A percentile compares a stretch with the other conserved stretches of the same genome.
These are phyloP conservation scores for Macrotus californicus DNA, from an alignment of 2,113 vertebrate species.

Conservation along the genomic window DNA sequence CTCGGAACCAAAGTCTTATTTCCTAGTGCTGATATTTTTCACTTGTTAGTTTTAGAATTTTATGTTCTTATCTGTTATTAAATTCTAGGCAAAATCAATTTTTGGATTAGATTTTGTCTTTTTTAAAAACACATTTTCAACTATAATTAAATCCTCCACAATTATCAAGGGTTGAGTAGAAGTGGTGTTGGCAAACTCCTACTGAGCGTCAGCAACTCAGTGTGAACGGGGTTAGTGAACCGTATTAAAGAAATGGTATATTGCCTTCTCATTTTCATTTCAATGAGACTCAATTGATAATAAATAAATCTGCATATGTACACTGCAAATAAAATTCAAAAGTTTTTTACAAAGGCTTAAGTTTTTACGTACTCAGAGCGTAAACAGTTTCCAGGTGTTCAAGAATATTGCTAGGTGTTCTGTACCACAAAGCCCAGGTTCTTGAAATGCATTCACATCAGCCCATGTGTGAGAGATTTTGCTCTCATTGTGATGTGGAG, in stretches of 20 bases:
- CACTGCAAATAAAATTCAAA: constrained; percentile 38
- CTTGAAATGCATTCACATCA: not conserved
- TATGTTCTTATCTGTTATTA: constrained; percentile 63
- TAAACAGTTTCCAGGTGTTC: constrained; percentile 10
- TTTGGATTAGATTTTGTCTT: constrained; percentile 67
- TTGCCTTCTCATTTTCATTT: constrained; percentile 71
- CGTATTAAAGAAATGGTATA: constrained; percentile 68
- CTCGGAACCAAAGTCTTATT: not conserved
- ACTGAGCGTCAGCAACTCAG: constrained; percentile 68
- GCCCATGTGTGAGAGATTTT: constrained; percentile 21
- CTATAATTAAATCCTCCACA: constrained; percentile 73
- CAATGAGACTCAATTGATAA: constrained; percentile 53
- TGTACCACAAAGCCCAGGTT: constrained; percentile 5
- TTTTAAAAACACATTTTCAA: constrained; percentile 62
- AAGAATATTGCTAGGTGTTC: constrained; percentile 36
- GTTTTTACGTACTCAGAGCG: constrained; percentile 14
- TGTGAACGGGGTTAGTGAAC: constrained; percentile 77
- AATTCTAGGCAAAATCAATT: constrained; percentile 61
- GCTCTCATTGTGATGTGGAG: not conserved
- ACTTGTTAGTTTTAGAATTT: constrained; percentile 24
- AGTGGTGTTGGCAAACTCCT: constrained; percentile 62
- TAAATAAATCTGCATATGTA: constrained; percentile 54
- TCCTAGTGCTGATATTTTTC: not conserved
- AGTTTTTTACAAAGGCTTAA: not conserved
- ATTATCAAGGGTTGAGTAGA: constrained; percentile 68